Conservation (phyloP, 2,888 invertebrate species). For the Gibbula magus region DNA sequence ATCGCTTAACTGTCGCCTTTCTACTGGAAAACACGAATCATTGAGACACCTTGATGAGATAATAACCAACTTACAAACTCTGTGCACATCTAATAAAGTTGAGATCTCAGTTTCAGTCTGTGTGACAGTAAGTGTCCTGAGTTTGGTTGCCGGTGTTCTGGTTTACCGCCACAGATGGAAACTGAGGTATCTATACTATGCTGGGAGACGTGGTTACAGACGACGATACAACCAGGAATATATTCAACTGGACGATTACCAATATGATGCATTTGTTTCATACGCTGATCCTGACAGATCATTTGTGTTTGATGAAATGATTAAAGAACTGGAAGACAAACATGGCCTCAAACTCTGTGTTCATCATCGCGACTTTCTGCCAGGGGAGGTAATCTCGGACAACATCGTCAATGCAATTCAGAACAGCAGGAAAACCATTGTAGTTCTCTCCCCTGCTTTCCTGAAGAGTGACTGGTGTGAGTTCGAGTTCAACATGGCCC, state of each 20-base stretch:
- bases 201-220: background rate
- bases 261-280: slow-evolving; percentile 17
- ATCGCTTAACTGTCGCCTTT: too few relatives aligned
- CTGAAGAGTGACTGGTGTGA: slow-evolving; percentile 37
- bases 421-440: slow-evolving; percentile 39
- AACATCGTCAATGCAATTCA: slow-evolving; percentile 37
- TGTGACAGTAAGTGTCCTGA: background rate
- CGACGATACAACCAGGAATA: too few relatives aligned
- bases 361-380: slow-evolving; percentile 41
- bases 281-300: background rate
- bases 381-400: slow-evolving; percentile 31
- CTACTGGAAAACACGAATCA: too few relatives aligned
- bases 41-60: too few relatives aligned
- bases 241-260: background rate
- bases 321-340: background rate
- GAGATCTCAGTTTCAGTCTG: too few relatives aligned
- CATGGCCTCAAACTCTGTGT: slow-evolving; percentile 18
- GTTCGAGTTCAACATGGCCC: slow-evolving; percentile 42
- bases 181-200: slow-evolving; percentile 24
- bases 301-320: background rate
- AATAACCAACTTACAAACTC: too few relatives aligned
- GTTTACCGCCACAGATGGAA: slow-evolving; percentile 29
- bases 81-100: too few relatives aligned
- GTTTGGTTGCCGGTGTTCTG: background rate
- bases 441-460: slow-evolving; percentile 36